A percentile compares a stretch with the other conserved stretches of the same genome.
Conservation (phyloP, 2,797 vertebrate genomes). For the Lerista edwardsae region DNA sequence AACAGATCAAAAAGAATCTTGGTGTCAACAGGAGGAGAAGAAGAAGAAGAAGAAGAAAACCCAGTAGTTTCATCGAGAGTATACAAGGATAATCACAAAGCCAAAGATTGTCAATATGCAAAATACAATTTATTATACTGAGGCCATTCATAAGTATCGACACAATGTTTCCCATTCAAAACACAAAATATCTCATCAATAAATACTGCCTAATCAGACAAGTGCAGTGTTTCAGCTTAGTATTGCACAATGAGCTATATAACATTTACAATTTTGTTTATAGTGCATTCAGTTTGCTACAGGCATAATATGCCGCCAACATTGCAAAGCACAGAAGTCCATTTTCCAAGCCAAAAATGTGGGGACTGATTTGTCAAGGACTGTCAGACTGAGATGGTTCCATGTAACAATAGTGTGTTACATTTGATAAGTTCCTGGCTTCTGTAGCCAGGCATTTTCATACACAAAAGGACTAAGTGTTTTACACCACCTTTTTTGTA, state of each 20-base stretch:
- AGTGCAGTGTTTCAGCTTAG: conserved; percentile 57
- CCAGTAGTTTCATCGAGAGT: neutral
- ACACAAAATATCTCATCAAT: conserved; percentile 58
- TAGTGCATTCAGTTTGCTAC: conserved; percentile 51
- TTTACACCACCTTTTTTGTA: neutral
- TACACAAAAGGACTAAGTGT: neutral
- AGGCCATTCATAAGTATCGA: conserved; percentile 59
- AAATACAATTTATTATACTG: conserved; percentile 76
- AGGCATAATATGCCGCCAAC: conserved; percentile 59
- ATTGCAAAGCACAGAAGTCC: conserved; percentile 52
- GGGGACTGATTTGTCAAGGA: conserved; percentile 22
- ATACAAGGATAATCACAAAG: conserved; percentile 23
- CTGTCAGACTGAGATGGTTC: conserved; percentile 3
- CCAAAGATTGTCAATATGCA: conserved; percentile 65
- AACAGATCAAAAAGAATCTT: neutral
- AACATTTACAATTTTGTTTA: conserved; percentile 38
- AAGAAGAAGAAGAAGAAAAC: neutral
- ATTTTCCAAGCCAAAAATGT: conserved; percentile 52
- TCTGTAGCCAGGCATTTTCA: conserved; percentile 43
- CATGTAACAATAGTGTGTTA: neutral
- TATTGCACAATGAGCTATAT: conserved; percentile 58
- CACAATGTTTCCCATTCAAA: conserved; percentile 57
- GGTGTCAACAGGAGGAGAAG: conserved; percentile 8
- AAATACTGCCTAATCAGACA: conserved; percentile 63
- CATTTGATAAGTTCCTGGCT: conserved; percentile 41